Evolutionary conservation across 2,797 vertebrate species (phyloP), one percentile per base, ranked within the genome.

Genomic region (Gymnoscopelus microlampas): DNA sequence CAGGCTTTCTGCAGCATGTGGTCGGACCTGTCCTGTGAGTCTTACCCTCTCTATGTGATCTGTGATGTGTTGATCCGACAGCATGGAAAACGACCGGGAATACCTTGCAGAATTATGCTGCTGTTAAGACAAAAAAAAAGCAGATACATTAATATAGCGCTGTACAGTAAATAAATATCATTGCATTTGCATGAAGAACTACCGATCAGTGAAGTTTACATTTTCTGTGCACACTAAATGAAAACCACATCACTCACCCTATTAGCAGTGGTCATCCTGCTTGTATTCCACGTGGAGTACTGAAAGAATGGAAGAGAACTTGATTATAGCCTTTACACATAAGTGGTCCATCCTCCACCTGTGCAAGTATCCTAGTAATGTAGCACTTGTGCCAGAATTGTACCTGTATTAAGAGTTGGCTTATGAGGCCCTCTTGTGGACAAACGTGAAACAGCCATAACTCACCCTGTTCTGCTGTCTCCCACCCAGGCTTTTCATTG

Each of bases 31-130:
- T 62, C 10, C 39, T 32, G 26, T 23, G n/a, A 50, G 32, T 76
- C 86, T 87, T 84, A 94, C 93, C 82, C 57, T 71, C 1, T 68
- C 5, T 13, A 92, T 49, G 19, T 81, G 77, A 19, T 76, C 72
- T 10, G n/a, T 5, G 1, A 91, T 51, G 57, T 54, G 14, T 1
- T 70, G 59, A 0, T 71, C 13, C 1, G 71, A 63, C 39, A 2
- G 1, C 15, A 66, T 0, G 67, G 53, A 80, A 32, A 23, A 0
- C 14, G 68, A 70, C 10, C 0, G 67, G 2, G 29, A 15, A 67
- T 68, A 77, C 48, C 9, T 53, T 3, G 56, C 62, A 12, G 79
- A 69, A 23, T 54, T 6, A n/a, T 10, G 53, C 89, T 92, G 76
- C 29, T 73, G 35, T 39, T 39, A 7, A 8, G 35, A 39, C 48